Percentiles rank a stretch among this genome's conserved stretches.
Evolutionary conservation across 2,797 vertebrate species (phyloP).

Genomic region (Rhinogobio ventralis): DNA sequence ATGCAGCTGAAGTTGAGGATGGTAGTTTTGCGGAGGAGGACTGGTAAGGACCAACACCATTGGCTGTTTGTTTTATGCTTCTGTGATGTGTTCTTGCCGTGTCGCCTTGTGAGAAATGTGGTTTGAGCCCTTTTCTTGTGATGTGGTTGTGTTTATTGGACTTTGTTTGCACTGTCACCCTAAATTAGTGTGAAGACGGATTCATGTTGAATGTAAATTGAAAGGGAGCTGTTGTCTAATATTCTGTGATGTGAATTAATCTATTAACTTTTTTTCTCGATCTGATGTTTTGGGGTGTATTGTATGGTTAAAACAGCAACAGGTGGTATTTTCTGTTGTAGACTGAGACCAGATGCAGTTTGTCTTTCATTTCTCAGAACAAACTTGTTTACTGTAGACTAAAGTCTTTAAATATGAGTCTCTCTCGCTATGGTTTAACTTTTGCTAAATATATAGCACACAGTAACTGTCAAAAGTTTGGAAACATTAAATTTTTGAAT

Average conservation of each 20-base stretch:
- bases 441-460: neutral
- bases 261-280: neutral
- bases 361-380: neutral
- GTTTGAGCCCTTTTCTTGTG: constrained; percentile 43
- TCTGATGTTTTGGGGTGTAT: neutral
- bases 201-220: constrained; percentile 5
- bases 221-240: neutral
- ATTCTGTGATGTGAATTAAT: neutral
- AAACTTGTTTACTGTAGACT: neutral
- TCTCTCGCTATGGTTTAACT: neutral
- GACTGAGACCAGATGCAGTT: neutral
- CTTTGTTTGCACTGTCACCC: constrained; percentile 34
- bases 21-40: constrained; percentile 92
- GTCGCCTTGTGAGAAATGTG: constrained; percentile 73
- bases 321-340: neutral
- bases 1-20: constrained; percentile 92
- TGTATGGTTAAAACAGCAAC: neutral
- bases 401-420: neutral
- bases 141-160: constrained; percentile 39
- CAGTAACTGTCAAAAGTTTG: neutral
- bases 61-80: constrained; percentile 68
- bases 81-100: constrained; percentile 72
- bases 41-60: constrained; percentile 86
- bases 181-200: neutral
- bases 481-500: neutral